A percentile compares a stretch with the other conserved stretches of the same genome.
phyloP scores from a whole-genome alignment of 2,113 vertebrate species.

The Phalacrocorax brasilianus region DNA sequence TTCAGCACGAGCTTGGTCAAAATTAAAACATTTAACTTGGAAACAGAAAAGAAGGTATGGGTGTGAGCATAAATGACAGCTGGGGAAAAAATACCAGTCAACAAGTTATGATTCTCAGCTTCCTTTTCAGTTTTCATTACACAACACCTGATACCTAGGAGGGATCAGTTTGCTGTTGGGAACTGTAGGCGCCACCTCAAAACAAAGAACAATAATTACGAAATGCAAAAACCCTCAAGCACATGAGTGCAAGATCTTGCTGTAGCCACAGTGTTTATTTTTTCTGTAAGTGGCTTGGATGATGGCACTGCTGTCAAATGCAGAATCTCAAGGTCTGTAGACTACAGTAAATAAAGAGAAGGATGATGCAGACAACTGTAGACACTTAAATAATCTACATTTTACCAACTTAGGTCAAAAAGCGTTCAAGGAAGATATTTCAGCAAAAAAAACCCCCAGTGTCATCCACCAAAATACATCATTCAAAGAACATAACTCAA shows the following conservation, averaged over 20 bases:
- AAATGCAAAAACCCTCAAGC: background rate
- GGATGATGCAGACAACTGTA: background rate
- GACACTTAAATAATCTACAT: background rate
- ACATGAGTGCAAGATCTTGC: background rate
- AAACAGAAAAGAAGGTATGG: background rate
- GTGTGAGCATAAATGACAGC: background rate
- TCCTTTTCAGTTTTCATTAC: background rate
- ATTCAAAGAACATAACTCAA: background rate
- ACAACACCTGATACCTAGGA: background rate
- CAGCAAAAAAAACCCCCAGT: accelerated
- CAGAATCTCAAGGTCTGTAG: background rate
- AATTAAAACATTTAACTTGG: background rate
- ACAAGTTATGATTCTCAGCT: background rate
- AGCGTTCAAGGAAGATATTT: background rate
- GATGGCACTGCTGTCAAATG: background rate
- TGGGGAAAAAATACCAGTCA: background rate
- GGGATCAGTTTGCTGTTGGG: background rate
- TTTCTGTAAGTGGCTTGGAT: background rate
- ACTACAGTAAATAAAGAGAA: background rate
- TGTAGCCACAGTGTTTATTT: background rate
- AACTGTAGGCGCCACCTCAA: background rate
- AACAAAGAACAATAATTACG: background rate
- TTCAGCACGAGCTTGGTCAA: background rate
- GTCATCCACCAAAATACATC: background rate
- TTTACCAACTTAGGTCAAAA: background rate